Evolutionary conservation across 37 sponge, comb jelly and placozoan genomes (phyloP).

Genomic region (Cladorhizidae sp.): DNA sequence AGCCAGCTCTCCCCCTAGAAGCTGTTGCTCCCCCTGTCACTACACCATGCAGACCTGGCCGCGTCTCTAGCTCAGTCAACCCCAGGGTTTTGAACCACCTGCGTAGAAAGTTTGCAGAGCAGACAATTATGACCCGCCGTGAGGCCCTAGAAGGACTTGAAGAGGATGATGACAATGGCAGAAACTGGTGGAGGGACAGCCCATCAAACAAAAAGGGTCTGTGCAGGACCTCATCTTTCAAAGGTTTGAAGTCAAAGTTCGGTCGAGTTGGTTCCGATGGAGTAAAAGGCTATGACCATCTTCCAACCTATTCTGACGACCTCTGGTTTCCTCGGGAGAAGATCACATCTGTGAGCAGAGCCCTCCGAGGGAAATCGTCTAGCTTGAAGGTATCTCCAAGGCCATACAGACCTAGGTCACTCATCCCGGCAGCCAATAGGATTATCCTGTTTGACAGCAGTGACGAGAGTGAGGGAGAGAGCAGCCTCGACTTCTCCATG

Average conservation of each 20-base stretch:
- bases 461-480: not conserved
- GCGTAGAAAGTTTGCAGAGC: too few relatives aligned
- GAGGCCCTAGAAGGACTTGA: too few relatives aligned
- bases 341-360: not conserved
- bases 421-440: conserved; percentile 1
- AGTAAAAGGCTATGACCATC: conserved; percentile 8
- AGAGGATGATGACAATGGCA: too few relatives aligned
- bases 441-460: not conserved
- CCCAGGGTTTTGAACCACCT: not conserved
- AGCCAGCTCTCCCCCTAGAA: too few relatives aligned
- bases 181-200: too few relatives aligned
- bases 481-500: not conserved
- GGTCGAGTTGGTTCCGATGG: not conserved
- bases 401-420: not conserved
- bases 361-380: not conserved
- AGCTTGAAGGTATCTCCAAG: not conserved
- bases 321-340: not conserved
- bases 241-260: not conserved
- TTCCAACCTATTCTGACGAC: not conserved
- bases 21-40: not conserved
- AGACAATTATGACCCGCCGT: too few relatives aligned
- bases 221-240: not conserved
- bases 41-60: not conserved
- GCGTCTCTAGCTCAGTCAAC: not conserved
- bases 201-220: too few relatives aligned